Evolutionary conservation across 2,888 invertebrate genomes (phyloP), one percentile per base, ranked within the genome.

Genomic region (Hecatera dysodea): DNA sequence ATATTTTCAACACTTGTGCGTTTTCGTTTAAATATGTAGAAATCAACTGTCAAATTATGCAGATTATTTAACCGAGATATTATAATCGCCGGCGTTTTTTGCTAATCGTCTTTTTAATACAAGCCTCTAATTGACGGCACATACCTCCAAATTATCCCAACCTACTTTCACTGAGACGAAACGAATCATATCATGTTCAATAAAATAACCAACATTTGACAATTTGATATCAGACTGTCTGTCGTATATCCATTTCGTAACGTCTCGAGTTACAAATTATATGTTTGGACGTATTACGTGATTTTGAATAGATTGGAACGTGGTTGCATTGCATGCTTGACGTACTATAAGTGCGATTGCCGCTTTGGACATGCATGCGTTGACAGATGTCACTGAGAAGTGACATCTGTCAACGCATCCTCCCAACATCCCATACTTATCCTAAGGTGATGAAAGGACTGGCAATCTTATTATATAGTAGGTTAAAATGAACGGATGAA

Each of bases 81-180:
- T 70, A 70, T 71, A 67, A 72, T 56, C 44, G 62, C 27, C 22
- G 9, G 17, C 36, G 48, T 64, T 74, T 81, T 83, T 82, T 84
- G 79, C 68, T 71, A 78, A 81, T 78, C 66, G 53, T 74, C 57
- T 60, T 53, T 75, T 73, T 75, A 81, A 72, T 75, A 64, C 56
- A 77, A 79, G 57, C 64, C 53, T 70, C 76, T 63, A 80, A 53
- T 78, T 73, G 71, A 71, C 72, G 79, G 75, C 72, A 67, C 80
- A 81, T 81, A 88, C 86, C 84, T 77, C 81, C 77, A 83, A 87
- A 87, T 85, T 83, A 82, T 79, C 81, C 62, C 85, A 89, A 85
- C 86, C 86, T 80, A 89, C 89, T 90, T 89, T 89, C 89, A 81
- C 80, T 66, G 39, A 64, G 67, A 72, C 73, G 57, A 60, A 75